phyloP scores from a whole-genome alignment of 2,113 vertebrate genomes.

The Paramormyrops kingsleyae region DNA sequence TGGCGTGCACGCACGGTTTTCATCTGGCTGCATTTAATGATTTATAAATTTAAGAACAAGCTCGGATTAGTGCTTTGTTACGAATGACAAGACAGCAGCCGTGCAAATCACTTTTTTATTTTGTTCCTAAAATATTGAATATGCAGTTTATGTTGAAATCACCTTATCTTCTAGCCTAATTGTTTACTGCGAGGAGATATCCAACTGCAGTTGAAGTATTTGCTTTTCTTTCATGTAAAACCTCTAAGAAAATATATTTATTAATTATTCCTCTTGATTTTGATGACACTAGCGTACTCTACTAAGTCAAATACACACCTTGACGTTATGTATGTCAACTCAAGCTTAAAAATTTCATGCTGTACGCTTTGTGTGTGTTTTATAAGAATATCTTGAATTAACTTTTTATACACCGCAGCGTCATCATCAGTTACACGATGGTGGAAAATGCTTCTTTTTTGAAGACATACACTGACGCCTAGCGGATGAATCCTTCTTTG shows the following conservation, averaged over 20 bases:
- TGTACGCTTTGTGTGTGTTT: not conserved
- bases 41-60: not conserved
- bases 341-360: not conserved
- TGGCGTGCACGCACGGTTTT: not conserved
- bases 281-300: not conserved
- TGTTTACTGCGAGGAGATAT: not conserved
- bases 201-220: not conserved
- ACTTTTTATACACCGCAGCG: not conserved
- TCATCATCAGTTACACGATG: not conserved
- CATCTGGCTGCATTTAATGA: not conserved
- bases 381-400: not conserved
- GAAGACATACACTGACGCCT: conserved; percentile 24
- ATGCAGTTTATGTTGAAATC: not conserved
- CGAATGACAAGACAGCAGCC: conserved; percentile 16
- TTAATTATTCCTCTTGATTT: not conserved
- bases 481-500: conserved; percentile 53
- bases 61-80: conserved; percentile 16
- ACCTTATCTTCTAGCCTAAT: not conserved
- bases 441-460: not conserved
- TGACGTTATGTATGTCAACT: not conserved
- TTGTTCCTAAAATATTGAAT: not conserved
- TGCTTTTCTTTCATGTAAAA: not conserved
- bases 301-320: not conserved
- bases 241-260: not conserved
- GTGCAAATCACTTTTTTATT: not conserved